Conservation (phyloP, 2,888 invertebrate species). For the Eilema caniola region DNA sequence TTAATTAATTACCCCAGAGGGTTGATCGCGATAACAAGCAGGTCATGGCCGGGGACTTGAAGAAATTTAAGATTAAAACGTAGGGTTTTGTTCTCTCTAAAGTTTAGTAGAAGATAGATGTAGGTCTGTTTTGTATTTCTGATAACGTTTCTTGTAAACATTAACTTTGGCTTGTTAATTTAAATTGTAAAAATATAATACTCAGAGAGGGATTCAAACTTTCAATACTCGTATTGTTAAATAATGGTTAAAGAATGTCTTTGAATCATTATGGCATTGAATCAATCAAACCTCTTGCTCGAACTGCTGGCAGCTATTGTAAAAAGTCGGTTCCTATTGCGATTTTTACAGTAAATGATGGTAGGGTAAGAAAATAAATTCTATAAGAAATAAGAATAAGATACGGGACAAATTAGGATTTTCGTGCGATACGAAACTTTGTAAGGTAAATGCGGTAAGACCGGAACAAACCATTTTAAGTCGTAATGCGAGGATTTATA, state of each 20-base stretch:
- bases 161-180: not conserved
- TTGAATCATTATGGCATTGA: too few relatives aligned
- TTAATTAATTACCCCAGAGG: slow-evolving; percentile 54
- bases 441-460: too few relatives aligned
- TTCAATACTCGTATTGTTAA: too few relatives aligned
- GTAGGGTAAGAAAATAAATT: too few relatives aligned
- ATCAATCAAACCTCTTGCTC: too few relatives aligned
- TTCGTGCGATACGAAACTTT: too few relatives aligned
- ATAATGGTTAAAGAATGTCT: too few relatives aligned
- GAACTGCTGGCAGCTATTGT: too few relatives aligned
- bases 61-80: slow-evolving; percentile 22
- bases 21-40: slow-evolving; percentile 38
- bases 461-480: too few relatives aligned
- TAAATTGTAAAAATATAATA: not conserved
- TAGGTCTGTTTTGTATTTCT: not conserved
- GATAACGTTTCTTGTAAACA: not conserved
- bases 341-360: too few relatives aligned
- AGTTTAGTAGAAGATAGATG: not conserved
- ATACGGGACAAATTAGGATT: not conserved
- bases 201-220: not conserved
- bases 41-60: slow-evolving; percentile 26
- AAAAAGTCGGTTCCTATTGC: too few relatives aligned
- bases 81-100: slow-evolving; percentile 12
- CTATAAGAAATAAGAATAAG: not conserved
- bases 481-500: too few relatives aligned